Percentiles rank a stretch among this genome's conserved stretches.
Conservation (phyloP, 2,797 vertebrate species). For the Petrocephalus sullivani region DNA sequence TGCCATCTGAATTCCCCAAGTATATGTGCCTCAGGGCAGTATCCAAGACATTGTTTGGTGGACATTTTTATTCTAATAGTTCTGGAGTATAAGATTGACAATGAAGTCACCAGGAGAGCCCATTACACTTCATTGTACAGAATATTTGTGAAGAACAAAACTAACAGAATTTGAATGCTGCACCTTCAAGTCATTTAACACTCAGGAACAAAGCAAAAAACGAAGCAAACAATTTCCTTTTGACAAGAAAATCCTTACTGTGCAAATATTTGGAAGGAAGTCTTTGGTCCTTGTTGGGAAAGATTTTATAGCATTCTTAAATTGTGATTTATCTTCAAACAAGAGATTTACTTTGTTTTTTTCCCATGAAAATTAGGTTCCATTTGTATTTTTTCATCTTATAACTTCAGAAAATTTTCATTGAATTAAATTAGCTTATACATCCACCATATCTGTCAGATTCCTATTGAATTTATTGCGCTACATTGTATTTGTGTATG, state of each 20-base stretch:
- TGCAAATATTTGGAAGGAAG: conserved; percentile 45
- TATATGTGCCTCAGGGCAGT: not conserved
- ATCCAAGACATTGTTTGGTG: not conserved
- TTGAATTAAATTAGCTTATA: not conserved
- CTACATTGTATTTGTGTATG: not conserved
- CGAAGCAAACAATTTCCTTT: not conserved
- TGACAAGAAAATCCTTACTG: not conserved
- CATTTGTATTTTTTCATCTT: not conserved
- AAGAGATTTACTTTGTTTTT: not conserved
- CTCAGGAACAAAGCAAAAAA: not conserved
- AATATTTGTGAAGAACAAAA: not conserved
- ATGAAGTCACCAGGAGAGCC: not conserved
- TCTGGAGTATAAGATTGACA: not conserved
- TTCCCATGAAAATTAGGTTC: not conserved
- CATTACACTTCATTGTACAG: not conserved
- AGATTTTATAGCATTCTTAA: conserved; percentile 46
- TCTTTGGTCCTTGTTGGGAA: conserved; percentile 36
- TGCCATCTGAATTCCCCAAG: not conserved
- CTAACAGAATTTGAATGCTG: not conserved
- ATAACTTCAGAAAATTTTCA: not conserved
- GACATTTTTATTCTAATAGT: not conserved
- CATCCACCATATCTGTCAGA: not conserved
- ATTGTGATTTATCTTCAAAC: conserved; percentile 3
- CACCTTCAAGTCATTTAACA: not conserved
- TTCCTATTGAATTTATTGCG: not conserved